phyloP scores from a whole-genome alignment of 2,113 vertebrate genomes.

The Chaenogobius annularis region DNA sequence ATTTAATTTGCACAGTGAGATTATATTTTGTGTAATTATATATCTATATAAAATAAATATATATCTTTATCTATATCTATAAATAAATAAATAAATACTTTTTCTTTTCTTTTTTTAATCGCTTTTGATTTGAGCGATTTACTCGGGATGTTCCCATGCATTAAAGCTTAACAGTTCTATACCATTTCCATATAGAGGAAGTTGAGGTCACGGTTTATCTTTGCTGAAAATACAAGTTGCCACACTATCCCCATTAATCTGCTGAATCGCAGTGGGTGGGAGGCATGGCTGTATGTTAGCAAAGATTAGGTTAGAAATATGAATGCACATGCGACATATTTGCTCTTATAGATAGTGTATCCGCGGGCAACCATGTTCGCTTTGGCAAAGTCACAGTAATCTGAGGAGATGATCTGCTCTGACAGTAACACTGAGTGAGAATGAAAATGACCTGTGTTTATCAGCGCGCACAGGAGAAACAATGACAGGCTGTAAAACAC shows the following conservation, averaged over 20 bases:
- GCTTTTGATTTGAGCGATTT: not conserved
- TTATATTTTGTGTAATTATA: no score
- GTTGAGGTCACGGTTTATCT: not conserved
- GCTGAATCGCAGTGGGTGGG: not conserved
- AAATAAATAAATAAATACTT: no score
- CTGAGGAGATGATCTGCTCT: constrained; percentile 19
- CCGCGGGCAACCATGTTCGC: constrained; percentile 6
- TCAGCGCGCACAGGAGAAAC: constrained; percentile 7
- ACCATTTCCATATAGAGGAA: not conserved
- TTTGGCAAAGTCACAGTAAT: constrained; percentile 14
- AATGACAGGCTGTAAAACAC: constrained; percentile 4
- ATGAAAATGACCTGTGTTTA: constrained; percentile 22
- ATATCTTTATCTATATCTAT: no score
- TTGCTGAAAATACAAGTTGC: constrained; percentile 1
- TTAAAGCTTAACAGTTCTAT: not conserved
- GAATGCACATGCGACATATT: constrained; percentile 14
- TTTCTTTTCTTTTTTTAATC: no score
- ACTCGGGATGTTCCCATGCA: not conserved
- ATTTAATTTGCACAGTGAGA: no score
- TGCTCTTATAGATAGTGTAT: constrained; percentile 9
- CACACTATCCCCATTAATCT: constrained; percentile 5
- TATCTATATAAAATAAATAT: no score
- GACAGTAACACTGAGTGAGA: constrained; percentile 20
- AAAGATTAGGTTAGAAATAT: constrained; percentile 11
- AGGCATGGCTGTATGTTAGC: not conserved